Conservation (phyloP, 1,140 invertebrate species). For the Ooceraea biroi region DNA sequence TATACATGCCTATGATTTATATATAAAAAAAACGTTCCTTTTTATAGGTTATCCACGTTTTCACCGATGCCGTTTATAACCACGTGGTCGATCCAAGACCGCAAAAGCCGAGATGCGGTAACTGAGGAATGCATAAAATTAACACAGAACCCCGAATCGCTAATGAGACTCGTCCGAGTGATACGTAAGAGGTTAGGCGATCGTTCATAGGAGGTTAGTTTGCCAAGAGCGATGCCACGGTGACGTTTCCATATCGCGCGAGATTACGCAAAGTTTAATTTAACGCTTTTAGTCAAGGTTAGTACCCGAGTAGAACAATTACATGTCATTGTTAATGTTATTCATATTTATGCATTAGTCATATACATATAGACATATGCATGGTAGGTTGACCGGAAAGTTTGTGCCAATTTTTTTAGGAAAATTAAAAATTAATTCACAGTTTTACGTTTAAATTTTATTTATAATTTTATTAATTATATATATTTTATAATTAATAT, state of each 20-base stretch:
- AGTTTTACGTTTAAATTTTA: too few relatives aligned
- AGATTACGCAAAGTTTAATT: neutral
- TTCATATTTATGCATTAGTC: too few relatives aligned
- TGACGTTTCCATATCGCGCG: neutral
- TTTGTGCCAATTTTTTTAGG: too few relatives aligned
- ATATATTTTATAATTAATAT: too few relatives aligned
- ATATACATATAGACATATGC: too few relatives aligned
- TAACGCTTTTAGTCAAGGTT: too few relatives aligned
- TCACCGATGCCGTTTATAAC: neutral
- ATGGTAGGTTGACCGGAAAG: too few relatives aligned
- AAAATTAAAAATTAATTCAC: too few relatives aligned
- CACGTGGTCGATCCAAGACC: neutral
- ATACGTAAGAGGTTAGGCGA: conserved; percentile 26
- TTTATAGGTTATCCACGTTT: neutral
- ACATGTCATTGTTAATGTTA: too few relatives aligned
- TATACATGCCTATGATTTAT: too few relatives aligned
- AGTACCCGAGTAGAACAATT: too few relatives aligned
- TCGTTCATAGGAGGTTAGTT: neutral
- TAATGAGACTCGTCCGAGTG: neutral
- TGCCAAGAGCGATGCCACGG: neutral
- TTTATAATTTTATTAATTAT: too few relatives aligned
- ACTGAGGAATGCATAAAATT: neutral
- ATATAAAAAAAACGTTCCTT: neutral
- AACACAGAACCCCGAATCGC: neutral
- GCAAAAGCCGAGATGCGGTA: neutral